Evolutionary conservation across 2,797 vertebrate species (phyloP).

Genomic region (Halcyon badia): DNA sequence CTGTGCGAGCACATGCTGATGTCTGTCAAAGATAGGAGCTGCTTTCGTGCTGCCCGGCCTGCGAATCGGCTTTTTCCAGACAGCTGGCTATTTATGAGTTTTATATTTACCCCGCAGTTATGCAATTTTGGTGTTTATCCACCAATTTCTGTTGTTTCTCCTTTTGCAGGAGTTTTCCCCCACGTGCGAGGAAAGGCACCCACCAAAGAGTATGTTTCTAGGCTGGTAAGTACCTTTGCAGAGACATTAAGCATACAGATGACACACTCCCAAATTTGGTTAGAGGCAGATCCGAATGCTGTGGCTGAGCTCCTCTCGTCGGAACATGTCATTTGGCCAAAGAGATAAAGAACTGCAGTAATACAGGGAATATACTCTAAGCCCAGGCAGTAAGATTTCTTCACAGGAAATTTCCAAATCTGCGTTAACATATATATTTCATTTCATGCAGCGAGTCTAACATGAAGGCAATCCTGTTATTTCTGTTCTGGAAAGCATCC

Average conservation of each 20-base stretch:
- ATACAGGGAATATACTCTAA: neutral
- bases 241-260: conserved; percentile 24
- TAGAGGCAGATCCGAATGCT: neutral
- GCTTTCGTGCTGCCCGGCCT: conserved; percentile 15
- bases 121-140: conserved; percentile 8
- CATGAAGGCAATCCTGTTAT: conserved; percentile 53
- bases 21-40: conserved; percentile 79
- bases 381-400: neutral
- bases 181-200: fast-evolving
- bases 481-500: conserved; percentile 67
- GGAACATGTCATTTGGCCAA: neutral
- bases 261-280: conserved; percentile 60
- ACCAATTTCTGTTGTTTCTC: neutral
- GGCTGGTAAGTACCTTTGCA: neutral
- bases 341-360: neutral
- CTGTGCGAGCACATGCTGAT: conserved; percentile 73
- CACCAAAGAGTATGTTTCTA: neutral
- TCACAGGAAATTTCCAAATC: conserved; percentile 7
- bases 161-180: neutral
- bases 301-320: neutral
- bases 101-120: conserved; percentile 75
- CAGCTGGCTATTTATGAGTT: conserved; percentile 87
- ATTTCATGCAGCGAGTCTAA: neutral
- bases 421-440: conserved; percentile 22
- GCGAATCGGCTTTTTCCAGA: conserved; percentile 61